Conservation (phyloP, 2,113 vertebrate genomes). For the Capreolus pygargus region DNA sequence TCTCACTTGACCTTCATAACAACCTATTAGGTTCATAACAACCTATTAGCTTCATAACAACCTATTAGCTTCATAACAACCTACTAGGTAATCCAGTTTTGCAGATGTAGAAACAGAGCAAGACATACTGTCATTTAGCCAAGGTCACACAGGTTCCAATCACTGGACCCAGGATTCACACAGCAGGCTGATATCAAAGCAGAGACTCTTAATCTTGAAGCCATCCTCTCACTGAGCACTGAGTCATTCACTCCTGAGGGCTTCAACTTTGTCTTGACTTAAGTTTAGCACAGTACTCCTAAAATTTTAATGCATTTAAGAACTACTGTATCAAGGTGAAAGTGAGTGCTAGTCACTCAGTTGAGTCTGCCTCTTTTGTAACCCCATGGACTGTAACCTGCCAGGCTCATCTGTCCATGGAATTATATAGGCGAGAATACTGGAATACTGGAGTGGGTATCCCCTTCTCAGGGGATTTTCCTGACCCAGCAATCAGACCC, state of each 20-base stretch:
- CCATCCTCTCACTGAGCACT: neutral
- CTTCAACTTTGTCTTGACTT: neutral
- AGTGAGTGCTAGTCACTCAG: neutral
- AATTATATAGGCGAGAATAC: neutral
- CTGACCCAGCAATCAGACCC: neutral
- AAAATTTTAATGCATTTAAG: neutral
- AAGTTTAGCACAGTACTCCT: neutral
- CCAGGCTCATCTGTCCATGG: neutral
- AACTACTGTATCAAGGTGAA: neutral
- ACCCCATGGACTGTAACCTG: neutral
- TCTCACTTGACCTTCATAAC: slow-evolving; percentile 13
- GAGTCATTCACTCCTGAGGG: neutral
- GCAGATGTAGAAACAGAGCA: neutral
- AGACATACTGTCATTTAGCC: neutral
- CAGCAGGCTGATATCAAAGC: neutral
- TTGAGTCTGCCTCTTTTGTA: neutral
- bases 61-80: neutral
- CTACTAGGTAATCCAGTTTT: neutral
- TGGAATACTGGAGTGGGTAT: neutral
- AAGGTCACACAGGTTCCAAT: neutral
- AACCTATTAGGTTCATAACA: neutral
- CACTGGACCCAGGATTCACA: neutral
- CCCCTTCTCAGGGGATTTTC: neutral
- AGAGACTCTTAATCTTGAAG: neutral
- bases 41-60: neutral